Evolutionary conservation across 2,797 vertebrate species (phyloP), one percentile per base, ranked within the genome.

Genomic region (Onychomys torridus): DNA sequence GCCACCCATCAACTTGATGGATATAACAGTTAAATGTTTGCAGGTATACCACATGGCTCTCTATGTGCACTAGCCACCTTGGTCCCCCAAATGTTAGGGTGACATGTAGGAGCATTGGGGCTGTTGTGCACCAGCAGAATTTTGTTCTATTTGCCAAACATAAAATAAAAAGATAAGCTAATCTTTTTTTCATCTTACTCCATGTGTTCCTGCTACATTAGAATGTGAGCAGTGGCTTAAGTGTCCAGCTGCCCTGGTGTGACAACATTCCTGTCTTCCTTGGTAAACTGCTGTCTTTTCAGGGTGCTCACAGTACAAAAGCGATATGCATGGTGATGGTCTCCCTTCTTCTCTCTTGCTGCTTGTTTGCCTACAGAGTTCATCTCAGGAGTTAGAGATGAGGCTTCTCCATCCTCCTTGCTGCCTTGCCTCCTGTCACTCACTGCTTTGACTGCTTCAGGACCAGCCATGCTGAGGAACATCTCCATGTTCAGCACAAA

Each of bases 191-290:
- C 0, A 11, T 37, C 34, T 1, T 14, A 4, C 0, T 13, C 40
- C 61, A 32, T 0, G 32, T 29, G 59, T 46, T 59, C 75, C 55
- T 0, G 1, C 19, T 3, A 0, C 34, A 0, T 13, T 7, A 0
- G 27, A 29, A 10, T 55, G 0, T 6, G 17, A 2, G 10, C 21
- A 25, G n/a, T n/a, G 16, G 55, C 49, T 23, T 32, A 37, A 49
- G 1, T 9, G 43, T 25, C 40, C 46, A 23, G n/a, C 63, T 87
- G 49, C 79, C 1, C n/a, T 23, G 37, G 23, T n/a, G 46, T 14
- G 40, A 46, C 4, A 14, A 23, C 71, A 13, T 11, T 43, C 63
- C 69, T 19, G 46, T 21, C 21, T 40, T 40, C 43, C 7, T n/a
- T 29, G 23, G 29, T 29, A 4, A 52, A 25, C n/a, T 29, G 52